Percentiles rank a stretch among this genome's conserved stretches.
Evolutionary conservation across 2,888 invertebrate genomes (phyloP).

Genomic region (Nudaria mundana): DNA sequence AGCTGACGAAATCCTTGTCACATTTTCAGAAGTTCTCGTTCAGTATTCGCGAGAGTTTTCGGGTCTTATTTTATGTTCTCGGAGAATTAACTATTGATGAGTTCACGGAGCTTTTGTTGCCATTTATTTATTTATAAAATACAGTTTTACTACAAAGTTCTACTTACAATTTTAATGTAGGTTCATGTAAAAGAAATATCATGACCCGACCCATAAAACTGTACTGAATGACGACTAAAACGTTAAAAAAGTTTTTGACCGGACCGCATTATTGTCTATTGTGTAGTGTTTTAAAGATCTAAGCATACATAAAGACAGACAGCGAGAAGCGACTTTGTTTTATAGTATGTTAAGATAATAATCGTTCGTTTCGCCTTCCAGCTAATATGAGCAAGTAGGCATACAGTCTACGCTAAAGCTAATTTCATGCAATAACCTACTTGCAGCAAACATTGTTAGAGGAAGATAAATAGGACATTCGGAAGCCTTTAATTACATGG

Average conservation of each 20-base stretch:
- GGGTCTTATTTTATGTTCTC: background rate
- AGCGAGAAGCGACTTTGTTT: too few relatives aligned
- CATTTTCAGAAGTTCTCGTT: background rate
- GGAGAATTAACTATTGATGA: slow-evolving; percentile 1
- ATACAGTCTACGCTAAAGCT: slow-evolving; percentile 1
- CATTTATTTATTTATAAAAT: background rate
- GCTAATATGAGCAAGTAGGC: too few relatives aligned
- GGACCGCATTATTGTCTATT: too few relatives aligned
- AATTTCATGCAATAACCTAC: slow-evolving; percentile 17
- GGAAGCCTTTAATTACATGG: slow-evolving; percentile 15
- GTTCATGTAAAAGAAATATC: too few relatives aligned
- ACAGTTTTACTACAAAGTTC: background rate
- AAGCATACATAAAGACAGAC: too few relatives aligned
- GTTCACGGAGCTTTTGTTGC: slow-evolving; percentile 3
- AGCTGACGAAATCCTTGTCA: background rate
- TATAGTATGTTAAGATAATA: too few relatives aligned
- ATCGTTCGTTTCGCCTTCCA: too few relatives aligned
- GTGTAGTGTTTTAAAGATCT: slow-evolving; percentile 15
- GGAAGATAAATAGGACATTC: slow-evolving; percentile 16
- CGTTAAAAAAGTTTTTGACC: too few relatives aligned
- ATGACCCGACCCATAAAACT: too few relatives aligned
- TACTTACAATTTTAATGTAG: background rate
- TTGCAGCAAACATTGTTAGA: slow-evolving; percentile 22
- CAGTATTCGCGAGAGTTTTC: background rate
- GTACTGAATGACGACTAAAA: too few relatives aligned